Percentiles rank a stretch among this genome's conserved stretches.
Conservation (phyloP, 2,797 vertebrate genomes). For the Ctenochaetus hawaiiensis region DNA sequence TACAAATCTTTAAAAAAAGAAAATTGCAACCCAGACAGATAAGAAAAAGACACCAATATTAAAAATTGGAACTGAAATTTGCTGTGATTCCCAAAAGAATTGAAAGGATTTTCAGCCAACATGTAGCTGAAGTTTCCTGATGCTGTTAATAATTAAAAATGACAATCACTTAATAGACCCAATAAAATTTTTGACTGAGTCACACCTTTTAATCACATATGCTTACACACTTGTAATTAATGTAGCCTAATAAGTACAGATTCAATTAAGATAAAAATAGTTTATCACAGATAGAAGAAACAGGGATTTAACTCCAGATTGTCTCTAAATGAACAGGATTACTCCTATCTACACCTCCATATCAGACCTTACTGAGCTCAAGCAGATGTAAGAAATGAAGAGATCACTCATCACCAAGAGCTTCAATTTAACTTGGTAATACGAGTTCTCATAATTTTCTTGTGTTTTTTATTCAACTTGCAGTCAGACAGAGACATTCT, state of each 20-base stretch:
- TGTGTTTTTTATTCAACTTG: conserved; percentile 48
- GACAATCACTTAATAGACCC: not conserved
- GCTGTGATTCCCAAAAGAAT: not conserved
- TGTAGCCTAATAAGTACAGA: not conserved
- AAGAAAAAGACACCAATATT: too few species aligned
- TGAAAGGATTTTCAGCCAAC: not conserved
- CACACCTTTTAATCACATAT: not conserved
- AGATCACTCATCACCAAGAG: conserved; percentile 12
- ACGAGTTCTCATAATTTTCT: conserved; percentile 26
- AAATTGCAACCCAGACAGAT: too few species aligned
- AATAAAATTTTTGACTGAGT: not conserved
- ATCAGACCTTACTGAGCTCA: conserved; percentile 5
- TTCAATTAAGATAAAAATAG: not conserved
- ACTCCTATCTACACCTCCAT: not conserved
- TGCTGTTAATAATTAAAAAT: not conserved
- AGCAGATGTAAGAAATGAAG: conserved; percentile 29
- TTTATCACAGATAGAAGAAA: not conserved
- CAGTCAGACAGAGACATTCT: conserved; percentile 33
- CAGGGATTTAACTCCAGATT: not conserved
- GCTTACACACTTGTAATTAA: not conserved
- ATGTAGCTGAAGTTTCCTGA: not conserved
- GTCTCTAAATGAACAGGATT: not conserved
- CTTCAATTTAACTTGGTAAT: conserved; percentile 13
- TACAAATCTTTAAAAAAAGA: too few species aligned
- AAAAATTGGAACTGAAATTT: not conserved